Evolutionary conservation across 1,140 invertebrate species (phyloP).

Genomic region (Cyclina sinensis): DNA sequence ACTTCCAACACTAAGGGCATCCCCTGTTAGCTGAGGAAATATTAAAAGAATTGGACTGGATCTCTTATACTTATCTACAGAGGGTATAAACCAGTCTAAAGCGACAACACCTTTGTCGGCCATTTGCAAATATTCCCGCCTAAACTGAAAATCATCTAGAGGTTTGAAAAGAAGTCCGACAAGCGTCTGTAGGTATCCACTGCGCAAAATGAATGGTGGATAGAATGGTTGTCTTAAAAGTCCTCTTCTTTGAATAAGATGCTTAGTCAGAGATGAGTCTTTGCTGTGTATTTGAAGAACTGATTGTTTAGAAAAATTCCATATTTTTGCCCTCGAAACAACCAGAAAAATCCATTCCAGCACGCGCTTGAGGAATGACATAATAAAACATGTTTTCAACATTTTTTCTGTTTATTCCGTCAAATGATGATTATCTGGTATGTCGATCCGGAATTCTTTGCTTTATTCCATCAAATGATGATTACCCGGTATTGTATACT

Average conservation of each 20-base stretch:
- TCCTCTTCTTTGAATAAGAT: constrained; percentile 33
- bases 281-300: constrained; percentile 16
- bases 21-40: constrained; percentile 75
- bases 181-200: constrained; percentile 36
- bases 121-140: constrained; percentile 60
- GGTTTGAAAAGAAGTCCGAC: constrained; percentile 31
- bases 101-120: constrained; percentile 52
- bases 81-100: constrained; percentile 45
- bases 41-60: constrained; percentile 61
- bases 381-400: neutral
- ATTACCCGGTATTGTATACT: too few relatives aligned
- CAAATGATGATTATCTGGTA: too few relatives aligned
- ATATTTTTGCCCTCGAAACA: neutral
- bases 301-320: neutral
- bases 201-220: constrained; percentile 7
- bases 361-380: neutral
- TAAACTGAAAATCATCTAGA: constrained; percentile 6
- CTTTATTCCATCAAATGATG: too few relatives aligned
- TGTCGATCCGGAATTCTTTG: too few relatives aligned
- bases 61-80: neutral
- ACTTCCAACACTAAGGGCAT: constrained; percentile 64
- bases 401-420: neutral
- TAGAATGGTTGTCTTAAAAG: constrained; percentile 49
- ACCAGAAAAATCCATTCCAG: neutral
- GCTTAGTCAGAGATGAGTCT: constrained; percentile 49